These are phyloP conservation scores for Hypothenemus hampei DNA, from an alignment of 1,140 invertebrate species.

Conservation along the genomic window DNA sequence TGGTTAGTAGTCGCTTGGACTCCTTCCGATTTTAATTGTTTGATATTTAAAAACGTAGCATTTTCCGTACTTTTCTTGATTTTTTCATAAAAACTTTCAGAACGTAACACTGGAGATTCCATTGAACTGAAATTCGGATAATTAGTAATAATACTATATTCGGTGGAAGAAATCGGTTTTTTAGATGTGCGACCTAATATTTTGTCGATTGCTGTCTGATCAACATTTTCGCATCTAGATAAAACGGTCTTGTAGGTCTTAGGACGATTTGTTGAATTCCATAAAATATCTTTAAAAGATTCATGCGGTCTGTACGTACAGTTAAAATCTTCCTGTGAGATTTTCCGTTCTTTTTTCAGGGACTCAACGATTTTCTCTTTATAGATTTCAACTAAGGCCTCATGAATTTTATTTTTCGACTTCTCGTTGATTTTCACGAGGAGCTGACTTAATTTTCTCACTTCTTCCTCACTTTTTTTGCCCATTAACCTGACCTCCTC, in stretches of 20 bases:
- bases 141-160: neutral
- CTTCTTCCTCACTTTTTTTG: constrained; percentile 8
- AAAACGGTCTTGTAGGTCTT: too few relatives aligned
- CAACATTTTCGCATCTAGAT: too few relatives aligned
- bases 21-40: constrained; percentile 3
- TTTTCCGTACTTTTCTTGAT: neutral
- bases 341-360: too few relatives aligned
- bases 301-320: too few relatives aligned
- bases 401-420: constrained; percentile 8
- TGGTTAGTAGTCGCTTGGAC: neutral
- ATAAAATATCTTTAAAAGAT: too few relatives aligned
- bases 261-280: too few relatives aligned
- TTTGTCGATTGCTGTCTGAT: too few relatives aligned
- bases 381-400: constrained; percentile 3
- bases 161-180: neutral
- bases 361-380: constrained; percentile 12
- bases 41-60: neutral
- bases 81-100: neutral
- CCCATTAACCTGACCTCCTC: neutral
- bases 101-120: neutral
- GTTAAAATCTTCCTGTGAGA: too few relatives aligned
- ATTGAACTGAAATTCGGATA: too few relatives aligned
- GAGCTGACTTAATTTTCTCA: neutral
- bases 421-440: neutral
- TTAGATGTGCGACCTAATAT: neutral